Evolutionary conservation across 2,888 invertebrate genomes (phyloP).

Genomic region (Yponomeuta malinellus): DNA sequence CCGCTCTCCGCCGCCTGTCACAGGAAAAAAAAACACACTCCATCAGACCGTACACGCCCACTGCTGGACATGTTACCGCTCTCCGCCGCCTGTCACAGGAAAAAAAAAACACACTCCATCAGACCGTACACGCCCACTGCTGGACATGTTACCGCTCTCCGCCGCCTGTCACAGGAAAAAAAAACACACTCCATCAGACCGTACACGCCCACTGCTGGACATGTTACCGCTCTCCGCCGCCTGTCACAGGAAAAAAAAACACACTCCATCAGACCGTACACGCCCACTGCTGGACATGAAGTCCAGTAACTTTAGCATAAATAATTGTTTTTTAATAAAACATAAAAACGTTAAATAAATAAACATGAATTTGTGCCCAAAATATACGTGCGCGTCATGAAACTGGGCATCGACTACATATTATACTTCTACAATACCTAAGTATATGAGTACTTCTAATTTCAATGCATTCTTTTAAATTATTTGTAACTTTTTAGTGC

Average conservation of each 20-base stretch:
- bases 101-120: conserved; percentile 20
- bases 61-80: conserved; percentile 86
- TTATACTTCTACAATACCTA: no score
- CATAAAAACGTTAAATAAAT: no score
- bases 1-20: conserved; percentile 88
- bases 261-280: neutral
- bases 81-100: conserved; percentile 82
- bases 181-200: conserved; percentile 19
- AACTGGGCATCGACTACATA: no score
- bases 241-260: conserved; percentile 57
- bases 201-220: no score
- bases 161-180: conserved; percentile 79
- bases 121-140: neutral
- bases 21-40: conserved; percentile 18
- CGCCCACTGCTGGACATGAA: no score
- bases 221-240: conserved; percentile 90
- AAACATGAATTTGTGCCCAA: no score
- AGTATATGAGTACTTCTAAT: no score
- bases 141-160: conserved; percentile 88
- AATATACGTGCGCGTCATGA: no score
- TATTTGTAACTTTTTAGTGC: no score
- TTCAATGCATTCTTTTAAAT: no score
- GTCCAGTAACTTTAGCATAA: no score
- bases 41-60: neutral
- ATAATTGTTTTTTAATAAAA: no score